Conservation (phyloP, 2,113 vertebrate species). For the Phocoena phocoena region DNA sequence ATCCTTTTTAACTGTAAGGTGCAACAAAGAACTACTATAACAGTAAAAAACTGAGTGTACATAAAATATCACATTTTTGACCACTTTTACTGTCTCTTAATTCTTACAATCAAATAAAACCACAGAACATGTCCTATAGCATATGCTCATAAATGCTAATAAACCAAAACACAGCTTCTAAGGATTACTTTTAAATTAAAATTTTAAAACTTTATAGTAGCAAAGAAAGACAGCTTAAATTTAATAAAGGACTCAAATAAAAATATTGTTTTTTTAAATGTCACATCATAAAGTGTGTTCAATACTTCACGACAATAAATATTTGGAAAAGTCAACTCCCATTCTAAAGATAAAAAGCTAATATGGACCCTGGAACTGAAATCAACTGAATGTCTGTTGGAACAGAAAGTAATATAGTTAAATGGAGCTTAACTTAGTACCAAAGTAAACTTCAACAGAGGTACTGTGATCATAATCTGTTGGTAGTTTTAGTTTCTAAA, state of each 20-base stretch:
- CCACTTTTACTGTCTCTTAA: background rate
- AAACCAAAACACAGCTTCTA: background rate
- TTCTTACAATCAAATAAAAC: constrained; percentile 11
- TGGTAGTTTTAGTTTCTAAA: background rate
- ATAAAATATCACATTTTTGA: background rate
- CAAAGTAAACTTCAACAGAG: background rate
- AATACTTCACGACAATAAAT: background rate
- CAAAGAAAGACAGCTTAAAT: background rate
- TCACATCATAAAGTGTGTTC: background rate
- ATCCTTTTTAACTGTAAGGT: background rate
- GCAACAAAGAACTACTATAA: background rate
- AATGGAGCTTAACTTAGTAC: background rate
- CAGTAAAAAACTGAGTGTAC: background rate
- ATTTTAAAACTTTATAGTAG: constrained; percentile 1
- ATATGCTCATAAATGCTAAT: background rate
- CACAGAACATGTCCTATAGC: background rate
- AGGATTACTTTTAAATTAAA: constrained; percentile 7
- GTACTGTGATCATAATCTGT: background rate
- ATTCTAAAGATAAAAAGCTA: constrained; percentile 18
- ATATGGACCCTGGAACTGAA: background rate
- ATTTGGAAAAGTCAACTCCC: background rate
- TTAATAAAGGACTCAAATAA: background rate
- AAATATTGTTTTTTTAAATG: background rate
- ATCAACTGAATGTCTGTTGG: background rate
- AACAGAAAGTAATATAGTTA: background rate